Percentiles rank a stretch among this genome's conserved stretches.
Conservation (phyloP, 2,888 invertebrate species). For the Rhimphoctona megacephalus region DNA sequence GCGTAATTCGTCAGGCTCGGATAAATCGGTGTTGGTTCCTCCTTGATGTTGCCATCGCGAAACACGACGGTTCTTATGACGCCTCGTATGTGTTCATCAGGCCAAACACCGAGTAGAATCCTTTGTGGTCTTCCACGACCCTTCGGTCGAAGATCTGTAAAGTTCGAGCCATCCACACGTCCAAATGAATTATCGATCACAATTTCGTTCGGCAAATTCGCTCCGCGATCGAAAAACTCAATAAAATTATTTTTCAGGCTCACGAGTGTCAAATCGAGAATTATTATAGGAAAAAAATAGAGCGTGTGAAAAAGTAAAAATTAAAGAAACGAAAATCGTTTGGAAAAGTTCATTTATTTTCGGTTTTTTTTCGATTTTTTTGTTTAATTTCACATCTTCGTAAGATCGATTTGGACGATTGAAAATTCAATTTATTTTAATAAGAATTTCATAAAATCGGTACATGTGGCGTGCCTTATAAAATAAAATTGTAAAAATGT, state of each 20-base stretch:
- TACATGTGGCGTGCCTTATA: too few species aligned
- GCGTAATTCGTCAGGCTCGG: conserved; percentile 84
- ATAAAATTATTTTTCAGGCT: too few species aligned
- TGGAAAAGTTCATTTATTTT: too few species aligned
- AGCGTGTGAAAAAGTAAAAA: background rate
- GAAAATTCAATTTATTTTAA: too few species aligned
- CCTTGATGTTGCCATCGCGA: conserved; percentile 90
- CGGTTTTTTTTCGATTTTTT: too few species aligned
- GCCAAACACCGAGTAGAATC: conserved; percentile 96
- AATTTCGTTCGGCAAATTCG: conserved; percentile 20
- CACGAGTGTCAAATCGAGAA: too few species aligned
- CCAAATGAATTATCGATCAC: conserved; percentile 21
- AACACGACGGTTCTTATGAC: conserved; percentile 97
- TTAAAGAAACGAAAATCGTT: background rate
- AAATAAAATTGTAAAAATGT: too few species aligned
- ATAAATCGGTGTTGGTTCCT: conserved; percentile 83
- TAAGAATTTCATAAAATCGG: too few species aligned
- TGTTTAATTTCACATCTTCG: too few species aligned
- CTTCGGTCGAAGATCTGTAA: conserved; percentile 93
- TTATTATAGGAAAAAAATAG: background rate
- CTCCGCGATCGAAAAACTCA: background rate
- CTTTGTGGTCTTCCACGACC: conserved; percentile 96
- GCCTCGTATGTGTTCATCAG: conserved; percentile 96
- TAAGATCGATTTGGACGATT: too few species aligned
- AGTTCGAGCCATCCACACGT: conserved; percentile 50